Conservation (phyloP, 2,113 vertebrate genomes). For the Pseudonaja textilis region DNA sequence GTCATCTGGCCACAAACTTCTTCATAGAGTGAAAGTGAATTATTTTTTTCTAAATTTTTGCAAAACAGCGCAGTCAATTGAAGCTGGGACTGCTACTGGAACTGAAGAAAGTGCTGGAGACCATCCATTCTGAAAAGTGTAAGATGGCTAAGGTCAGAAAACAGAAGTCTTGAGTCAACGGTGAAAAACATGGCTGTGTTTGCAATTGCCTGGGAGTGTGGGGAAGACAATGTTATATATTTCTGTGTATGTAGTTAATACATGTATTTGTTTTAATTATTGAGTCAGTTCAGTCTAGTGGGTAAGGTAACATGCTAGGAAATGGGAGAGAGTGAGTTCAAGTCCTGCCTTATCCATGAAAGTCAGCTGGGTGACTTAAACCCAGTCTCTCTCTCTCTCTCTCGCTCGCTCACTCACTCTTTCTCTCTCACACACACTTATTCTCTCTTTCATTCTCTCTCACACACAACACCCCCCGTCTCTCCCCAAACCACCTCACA, state of each 20-base stretch:
- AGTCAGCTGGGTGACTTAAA: background rate
- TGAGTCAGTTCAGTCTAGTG: background rate
- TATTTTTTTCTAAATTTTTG: background rate
- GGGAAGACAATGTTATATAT: background rate
- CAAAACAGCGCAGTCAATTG: background rate
- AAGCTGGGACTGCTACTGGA: background rate
- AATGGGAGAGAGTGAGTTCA: background rate
- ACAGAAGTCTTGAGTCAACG: background rate
- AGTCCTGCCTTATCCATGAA: background rate
- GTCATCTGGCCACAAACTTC: background rate
- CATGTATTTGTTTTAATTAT: background rate
- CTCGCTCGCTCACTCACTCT: too few relatives aligned
- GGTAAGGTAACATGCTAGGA: background rate
- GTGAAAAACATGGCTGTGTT: background rate
- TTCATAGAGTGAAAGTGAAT: background rate
- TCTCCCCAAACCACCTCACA: background rate
- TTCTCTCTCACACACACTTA: too few relatives aligned
- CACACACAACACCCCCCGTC: too few relatives aligned
- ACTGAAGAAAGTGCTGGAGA: background rate
- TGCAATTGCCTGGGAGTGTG: background rate
- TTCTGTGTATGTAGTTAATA: background rate
- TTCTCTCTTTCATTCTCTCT: too few relatives aligned
- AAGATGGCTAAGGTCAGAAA: background rate
- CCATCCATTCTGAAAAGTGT: background rate
- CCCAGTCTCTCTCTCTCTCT: too few relatives aligned